A percentile compares a stretch with the other conserved stretches of the same genome.
phyloP scores from a whole-genome alignment of 2,797 vertebrate species.

The Ciconia nigra region DNA sequence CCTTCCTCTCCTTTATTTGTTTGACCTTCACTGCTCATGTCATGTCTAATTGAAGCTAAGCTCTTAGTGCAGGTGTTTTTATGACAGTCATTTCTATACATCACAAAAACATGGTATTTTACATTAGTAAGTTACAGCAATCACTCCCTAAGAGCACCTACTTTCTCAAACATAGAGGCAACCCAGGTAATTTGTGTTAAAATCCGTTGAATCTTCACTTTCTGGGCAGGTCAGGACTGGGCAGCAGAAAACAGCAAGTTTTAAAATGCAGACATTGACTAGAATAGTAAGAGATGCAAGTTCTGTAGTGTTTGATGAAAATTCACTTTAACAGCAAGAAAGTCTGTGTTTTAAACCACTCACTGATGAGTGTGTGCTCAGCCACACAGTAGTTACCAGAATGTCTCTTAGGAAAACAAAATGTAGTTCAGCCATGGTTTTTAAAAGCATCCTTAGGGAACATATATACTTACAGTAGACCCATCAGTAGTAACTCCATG shows the following conservation, averaged over 20 bases:
- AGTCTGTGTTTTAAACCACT: not conserved
- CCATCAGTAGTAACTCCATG: not conserved
- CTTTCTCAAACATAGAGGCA: not conserved
- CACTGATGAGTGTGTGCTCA: fast-evolving
- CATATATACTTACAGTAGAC: not conserved
- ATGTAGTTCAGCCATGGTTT: not conserved
- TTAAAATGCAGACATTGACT: not conserved
- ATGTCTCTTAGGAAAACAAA: not conserved
- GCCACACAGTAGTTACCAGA: not conserved
- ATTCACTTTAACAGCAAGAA: not conserved
- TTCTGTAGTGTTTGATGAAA: not conserved
- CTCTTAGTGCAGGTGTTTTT: not conserved
- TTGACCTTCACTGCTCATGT: not conserved
- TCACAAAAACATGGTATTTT: not conserved
- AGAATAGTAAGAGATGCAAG: not conserved
- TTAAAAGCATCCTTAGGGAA: not conserved
- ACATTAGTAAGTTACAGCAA: not conserved
- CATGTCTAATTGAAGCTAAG: not conserved
- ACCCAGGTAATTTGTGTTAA: not conserved
- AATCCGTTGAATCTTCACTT: not conserved
- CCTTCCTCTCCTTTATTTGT: not conserved
- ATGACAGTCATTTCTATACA: not conserved
- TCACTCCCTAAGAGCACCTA: not conserved
- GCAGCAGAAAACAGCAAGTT: not conserved
- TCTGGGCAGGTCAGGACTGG: not conserved